phyloP scores from a whole-genome alignment of 2,888 invertebrate species.

The Clitarchus hookeri region DNA sequence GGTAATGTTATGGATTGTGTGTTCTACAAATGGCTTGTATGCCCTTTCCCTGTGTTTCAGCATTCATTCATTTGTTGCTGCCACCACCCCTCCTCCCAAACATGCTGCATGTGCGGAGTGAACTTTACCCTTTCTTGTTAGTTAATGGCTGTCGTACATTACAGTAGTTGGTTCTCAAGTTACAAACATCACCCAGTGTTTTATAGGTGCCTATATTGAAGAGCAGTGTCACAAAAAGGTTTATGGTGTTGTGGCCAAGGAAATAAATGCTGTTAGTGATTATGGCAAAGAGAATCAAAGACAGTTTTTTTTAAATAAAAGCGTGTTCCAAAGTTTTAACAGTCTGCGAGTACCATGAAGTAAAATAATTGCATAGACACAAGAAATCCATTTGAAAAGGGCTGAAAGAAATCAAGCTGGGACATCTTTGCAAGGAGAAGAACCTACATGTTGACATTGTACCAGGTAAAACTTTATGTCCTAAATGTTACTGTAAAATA shows the following conservation, averaged over 20 bases:
- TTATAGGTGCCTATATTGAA: neutral
- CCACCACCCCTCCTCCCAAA: too few relatives aligned
- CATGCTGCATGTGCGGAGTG: neutral
- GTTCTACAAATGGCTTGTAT: neutral
- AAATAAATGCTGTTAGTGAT: conserved; percentile 20
- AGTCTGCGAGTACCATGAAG: neutral
- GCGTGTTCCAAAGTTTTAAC: neutral
- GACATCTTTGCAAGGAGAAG: neutral
- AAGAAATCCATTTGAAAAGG: neutral
- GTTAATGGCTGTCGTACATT: neutral
- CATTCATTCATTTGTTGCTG: too few relatives aligned
- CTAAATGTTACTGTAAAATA: conserved; percentile 6
- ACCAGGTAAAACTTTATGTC: neutral
- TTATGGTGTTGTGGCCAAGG: conserved; percentile 19
- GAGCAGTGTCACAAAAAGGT: neutral
- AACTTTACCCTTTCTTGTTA: neutral
- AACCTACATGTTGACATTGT: conserved; percentile 5
- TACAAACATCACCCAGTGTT: neutral
- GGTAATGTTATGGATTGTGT: too few relatives aligned
- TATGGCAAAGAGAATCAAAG: neutral
- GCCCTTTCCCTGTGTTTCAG: too few relatives aligned
- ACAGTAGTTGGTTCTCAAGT: neutral
- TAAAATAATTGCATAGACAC: conserved; percentile 19
- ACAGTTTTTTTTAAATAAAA: neutral
- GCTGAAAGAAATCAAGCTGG: conserved; percentile 12